These are phyloP conservation scores for Sisor rabdophorus DNA, from an alignment of 2,113 vertebrate species.

Conservation along the genomic window DNA sequence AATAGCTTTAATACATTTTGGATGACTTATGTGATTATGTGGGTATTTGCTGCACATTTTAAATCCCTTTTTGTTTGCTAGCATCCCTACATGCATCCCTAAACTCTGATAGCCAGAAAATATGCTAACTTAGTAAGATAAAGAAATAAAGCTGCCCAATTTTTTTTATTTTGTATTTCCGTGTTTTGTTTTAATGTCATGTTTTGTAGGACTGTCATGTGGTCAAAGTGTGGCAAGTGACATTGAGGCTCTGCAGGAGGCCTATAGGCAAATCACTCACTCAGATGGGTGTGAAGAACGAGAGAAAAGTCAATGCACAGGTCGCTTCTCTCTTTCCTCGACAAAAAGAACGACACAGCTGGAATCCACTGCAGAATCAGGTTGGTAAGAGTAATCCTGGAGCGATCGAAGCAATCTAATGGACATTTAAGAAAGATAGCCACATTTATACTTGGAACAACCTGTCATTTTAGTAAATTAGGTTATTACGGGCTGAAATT, in stretches of 20 bases:
- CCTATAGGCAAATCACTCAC: constrained; percentile 73
- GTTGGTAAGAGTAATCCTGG: constrained; percentile 46
- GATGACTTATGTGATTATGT: neutral
- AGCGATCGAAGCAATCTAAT: neutral
- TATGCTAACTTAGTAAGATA: neutral
- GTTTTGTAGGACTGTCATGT: constrained; percentile 54
- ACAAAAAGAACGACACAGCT: constrained; percentile 48
- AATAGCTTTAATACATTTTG: neutral
- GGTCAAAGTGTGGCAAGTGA: constrained; percentile 78
- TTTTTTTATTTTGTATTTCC: neutral
- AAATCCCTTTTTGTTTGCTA: constrained; percentile 47
- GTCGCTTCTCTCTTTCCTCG: constrained; percentile 26
- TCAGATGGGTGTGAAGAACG: constrained; percentile 66
- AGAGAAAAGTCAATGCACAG: constrained; percentile 21
- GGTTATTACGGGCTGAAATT: neutral
- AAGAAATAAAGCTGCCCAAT: too few species aligned
- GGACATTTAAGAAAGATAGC: neutral
- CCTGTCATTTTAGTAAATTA: neutral
- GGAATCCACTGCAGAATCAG: constrained; percentile 63
- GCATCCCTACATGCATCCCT: constrained; percentile 81
- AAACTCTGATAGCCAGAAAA: constrained; percentile 65
- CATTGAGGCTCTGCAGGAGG: constrained; percentile 79
- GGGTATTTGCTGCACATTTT: neutral
- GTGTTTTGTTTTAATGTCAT: neutral
- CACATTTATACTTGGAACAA: neutral